These are phyloP conservation scores for Sinocyclocheilus anophthalmus DNA, from an alignment of 2,113 vertebrate species.

Conservation along the genomic window DNA sequence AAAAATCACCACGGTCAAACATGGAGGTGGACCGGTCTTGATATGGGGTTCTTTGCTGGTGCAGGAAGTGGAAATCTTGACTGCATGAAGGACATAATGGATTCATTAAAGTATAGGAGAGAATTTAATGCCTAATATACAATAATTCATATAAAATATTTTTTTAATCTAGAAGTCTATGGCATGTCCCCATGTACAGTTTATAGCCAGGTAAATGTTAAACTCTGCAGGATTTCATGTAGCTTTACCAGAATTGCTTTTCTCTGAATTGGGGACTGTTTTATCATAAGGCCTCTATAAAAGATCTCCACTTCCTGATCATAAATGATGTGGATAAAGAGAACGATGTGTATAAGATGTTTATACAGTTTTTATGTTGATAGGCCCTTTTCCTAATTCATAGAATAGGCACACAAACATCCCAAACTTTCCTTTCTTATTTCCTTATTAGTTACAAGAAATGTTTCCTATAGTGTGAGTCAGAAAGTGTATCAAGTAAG, in stretches of 20 bases:
- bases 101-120: neutral
- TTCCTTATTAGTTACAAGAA: neutral
- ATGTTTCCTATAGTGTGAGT: neutral
- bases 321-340: neutral
- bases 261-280: slow-evolving; percentile 21
- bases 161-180: neutral
- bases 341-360: neutral
- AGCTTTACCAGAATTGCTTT: neutral
- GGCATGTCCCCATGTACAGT: neutral
- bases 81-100: neutral
- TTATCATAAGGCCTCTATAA: slow-evolving; percentile 14
- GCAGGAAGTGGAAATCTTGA: neutral
- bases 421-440: neutral
- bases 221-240: neutral
- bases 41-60: neutral
- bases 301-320: slow-evolving; percentile 38
- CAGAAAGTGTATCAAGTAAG: neutral
- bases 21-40: neutral
- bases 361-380: neutral
- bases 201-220: neutral
- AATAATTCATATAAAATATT: neutral
- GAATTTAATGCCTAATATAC: neutral
- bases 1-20: neutral
- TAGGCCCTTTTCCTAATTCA: neutral
- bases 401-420: neutral